Evolutionary conservation across 2,888 invertebrate species (phyloP), one percentile per base, ranked within the genome.

Genomic region (Agrochola litura): DNA sequence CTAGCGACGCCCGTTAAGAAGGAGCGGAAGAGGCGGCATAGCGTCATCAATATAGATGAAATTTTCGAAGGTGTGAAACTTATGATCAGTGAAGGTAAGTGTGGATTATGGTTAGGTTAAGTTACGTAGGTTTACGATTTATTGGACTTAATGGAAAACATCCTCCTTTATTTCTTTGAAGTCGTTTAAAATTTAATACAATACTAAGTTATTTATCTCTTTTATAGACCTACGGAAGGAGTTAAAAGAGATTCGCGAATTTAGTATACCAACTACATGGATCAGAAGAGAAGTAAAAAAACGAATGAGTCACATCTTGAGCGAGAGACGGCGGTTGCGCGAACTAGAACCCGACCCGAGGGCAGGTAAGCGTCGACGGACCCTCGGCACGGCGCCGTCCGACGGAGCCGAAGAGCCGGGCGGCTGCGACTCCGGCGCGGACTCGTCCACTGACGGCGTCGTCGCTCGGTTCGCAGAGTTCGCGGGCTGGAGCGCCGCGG

Each of bases 11-110:
- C 43, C 14, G 22, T 14, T 72, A 89, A 76, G 73, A 88, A 58
- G 41, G 89, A 89, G 25, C 86, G 92, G n/a, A 94, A 94, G 83
- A 85, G 94, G 5, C 88, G 87, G 43, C 82, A 16, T n/a, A 89
- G 84, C 73, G 90, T 88, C 6, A 30, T 76, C 16, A 72, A 73
- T 5, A 49, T 89, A 0, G 92, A 91, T 10, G 88, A 91, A 4
- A 30, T 90, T 8, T 54, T 82, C 6, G 79, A 81, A 5, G 86
- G 89, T 0, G 54, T 92, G 56, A 89, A 90, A 54, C 79, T 93
- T 5, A 56, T 86, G 1, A 84, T 94, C 5, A 89, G 82, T 61
- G 85, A 90, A 86, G 92, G 95, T 93, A 52, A 76, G 76, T 52
- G 25, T 69, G 30, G n/a, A 9, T 52, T 37, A 8, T 9, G 9